These are phyloP conservation scores for Albula goreensis DNA, from an alignment of 2,113 vertebrate genomes.

Conservation along the genomic window DNA sequence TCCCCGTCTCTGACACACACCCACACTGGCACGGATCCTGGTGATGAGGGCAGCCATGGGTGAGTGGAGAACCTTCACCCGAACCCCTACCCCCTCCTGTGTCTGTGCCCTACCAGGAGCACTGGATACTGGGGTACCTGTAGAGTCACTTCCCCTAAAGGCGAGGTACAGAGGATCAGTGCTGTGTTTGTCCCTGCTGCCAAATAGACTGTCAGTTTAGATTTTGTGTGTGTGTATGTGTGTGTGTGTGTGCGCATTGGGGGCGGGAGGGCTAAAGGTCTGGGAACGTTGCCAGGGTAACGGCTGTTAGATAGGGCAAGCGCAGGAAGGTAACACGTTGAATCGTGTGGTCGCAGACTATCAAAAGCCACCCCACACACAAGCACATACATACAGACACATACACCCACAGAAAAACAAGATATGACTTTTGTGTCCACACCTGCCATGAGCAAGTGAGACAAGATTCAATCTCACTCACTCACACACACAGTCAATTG, in stretches of 20 bases:
- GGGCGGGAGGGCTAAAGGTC: background rate
- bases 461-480: too few relatives aligned
- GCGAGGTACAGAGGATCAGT: background rate
- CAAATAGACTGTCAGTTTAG: background rate
- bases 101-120: background rate
- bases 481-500: background rate
- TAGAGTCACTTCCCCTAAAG: background rate
- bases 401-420: too few relatives aligned
- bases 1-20: background rate
- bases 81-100: background rate
- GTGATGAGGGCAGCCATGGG: background rate
- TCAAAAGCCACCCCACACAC: background rate
- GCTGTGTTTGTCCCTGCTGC: background rate
- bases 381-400: too few relatives aligned
- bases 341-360: background rate
- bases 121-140: background rate
- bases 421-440: too few relatives aligned
- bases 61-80: background rate
- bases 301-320: too few relatives aligned
- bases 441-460: too few relatives aligned
- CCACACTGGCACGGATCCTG: background rate
- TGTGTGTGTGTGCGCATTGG: background rate
- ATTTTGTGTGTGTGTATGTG: background rate
- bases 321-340: background rate
- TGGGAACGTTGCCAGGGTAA: background rate